A percentile compares a stretch with the other conserved stretches of the same genome.
Evolutionary conservation across 2,797 vertebrate species (phyloP).

Genomic region (Podarcis siculus): DNA sequence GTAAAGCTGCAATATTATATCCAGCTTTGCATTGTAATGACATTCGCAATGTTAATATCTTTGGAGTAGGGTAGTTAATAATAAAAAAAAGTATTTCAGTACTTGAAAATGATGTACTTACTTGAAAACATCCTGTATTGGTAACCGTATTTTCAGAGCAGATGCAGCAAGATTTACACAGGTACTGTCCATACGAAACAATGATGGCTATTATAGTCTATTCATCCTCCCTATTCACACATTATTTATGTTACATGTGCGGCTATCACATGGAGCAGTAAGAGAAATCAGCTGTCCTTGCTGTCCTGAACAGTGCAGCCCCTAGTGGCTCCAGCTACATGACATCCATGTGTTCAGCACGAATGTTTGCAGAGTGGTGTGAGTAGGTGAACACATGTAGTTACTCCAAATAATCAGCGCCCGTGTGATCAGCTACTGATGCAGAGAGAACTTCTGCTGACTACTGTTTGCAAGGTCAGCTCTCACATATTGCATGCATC

Average conservation of each 20-base stretch:
- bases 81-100: not conserved
- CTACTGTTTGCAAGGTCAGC: not conserved
- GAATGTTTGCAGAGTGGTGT: not conserved
- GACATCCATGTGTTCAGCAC: not conserved
- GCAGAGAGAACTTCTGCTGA: not conserved
- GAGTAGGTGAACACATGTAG: not conserved
- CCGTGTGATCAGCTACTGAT: not conserved
- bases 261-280: not conserved
- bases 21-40: conserved; percentile 14
- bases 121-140: not conserved
- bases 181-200: not conserved
- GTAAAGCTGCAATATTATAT: not conserved
- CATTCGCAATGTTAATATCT: not conserved
- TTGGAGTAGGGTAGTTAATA: not conserved
- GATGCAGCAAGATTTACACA: not conserved
- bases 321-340: not conserved
- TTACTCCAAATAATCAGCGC: not conserved
- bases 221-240: not conserved
- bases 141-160: not conserved
- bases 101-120: not conserved
- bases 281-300: not conserved
- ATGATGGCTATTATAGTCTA: not conserved
- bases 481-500: not conserved
- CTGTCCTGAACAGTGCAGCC: not conserved
- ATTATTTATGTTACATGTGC: not conserved